Evolutionary conservation across 1,140 invertebrate genomes (phyloP), one percentile per base, ranked within the genome.

Genomic region (Drosophila pseudoobscura): DNA sequence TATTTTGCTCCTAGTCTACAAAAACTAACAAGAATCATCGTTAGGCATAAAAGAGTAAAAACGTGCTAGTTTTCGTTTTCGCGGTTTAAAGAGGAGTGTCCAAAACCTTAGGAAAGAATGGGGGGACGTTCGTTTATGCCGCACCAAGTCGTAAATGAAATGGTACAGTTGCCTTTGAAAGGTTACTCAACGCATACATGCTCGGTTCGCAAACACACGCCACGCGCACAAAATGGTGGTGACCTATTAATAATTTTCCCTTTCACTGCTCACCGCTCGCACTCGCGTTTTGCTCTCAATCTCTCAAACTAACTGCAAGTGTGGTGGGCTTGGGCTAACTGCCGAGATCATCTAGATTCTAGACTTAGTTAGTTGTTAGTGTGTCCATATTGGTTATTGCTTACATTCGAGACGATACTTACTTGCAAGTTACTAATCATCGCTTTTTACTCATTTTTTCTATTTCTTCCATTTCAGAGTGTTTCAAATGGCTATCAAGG

Each of bases 141-240:
- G 0, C 9, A 39, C 11, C 35, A 35, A 35, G 9, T 35, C 3
- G 31, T 49, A 17, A 22, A 3, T n/a, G 17, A 15, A 15, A 15
- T 15, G 66, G 70, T 73, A 73, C 70, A 73, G 70, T 73, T 56
- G 24, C 15, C 20, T 55, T 63, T 51, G 13, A 13, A 20, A n/a
- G 45, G 46, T 58, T 73, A 43, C 45, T 58, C 73, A 45, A 7
- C n/a, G 24, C 17, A 24, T 22, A n/a, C 56, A 13, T n/a, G 17
- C 20, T 31, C 63, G n/a, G 7, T 29, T 6, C 26, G 26, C 46
- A 11, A 64, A 26, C 13, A 20, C 31, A 54, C 41, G 13, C 9
- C 41, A 17, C 9, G 13, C 3, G 6, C 31, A 22, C 24, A 55
- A 73, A 74, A 63, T 75, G 82, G 80, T 76, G 77, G 80, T 69